Evolutionary conservation across 1,140 invertebrate species (phyloP).

Genomic region (Galleria mellonella): DNA sequence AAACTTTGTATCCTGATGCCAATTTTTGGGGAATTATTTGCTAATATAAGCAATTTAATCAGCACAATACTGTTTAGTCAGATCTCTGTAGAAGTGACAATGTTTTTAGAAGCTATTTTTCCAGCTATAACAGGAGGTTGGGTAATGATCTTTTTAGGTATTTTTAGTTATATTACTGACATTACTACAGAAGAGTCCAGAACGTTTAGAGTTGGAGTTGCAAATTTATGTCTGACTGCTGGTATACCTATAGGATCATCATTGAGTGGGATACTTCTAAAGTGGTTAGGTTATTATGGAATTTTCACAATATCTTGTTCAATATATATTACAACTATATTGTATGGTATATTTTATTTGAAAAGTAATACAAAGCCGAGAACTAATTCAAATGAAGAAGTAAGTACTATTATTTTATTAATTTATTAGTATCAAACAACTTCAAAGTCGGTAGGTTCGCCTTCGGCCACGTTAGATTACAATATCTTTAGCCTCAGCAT

Average conservation of each 20-base stretch:
- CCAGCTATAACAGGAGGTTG: constrained; percentile 75
- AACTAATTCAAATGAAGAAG: constrained; percentile 28
- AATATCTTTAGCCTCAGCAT: too few relatives aligned
- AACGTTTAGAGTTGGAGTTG: constrained; percentile 74
- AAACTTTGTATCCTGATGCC: constrained; percentile 76
- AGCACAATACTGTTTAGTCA: constrained; percentile 72
- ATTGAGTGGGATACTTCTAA: constrained; percentile 62
- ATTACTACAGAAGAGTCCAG: constrained; percentile 72
- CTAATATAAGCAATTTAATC: constrained; percentile 67
- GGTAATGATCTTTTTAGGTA: constrained; percentile 73
- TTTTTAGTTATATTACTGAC: constrained; percentile 77
- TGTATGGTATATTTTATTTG: constrained; percentile 51
- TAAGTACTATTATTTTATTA: constrained; percentile 19
- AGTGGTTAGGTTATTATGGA: constrained; percentile 64
- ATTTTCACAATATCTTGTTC: constrained; percentile 49
- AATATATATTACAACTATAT: constrained; percentile 50
- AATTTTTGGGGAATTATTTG: constrained; percentile 70
- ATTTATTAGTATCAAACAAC: background rate
- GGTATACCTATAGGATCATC: constrained; percentile 66
- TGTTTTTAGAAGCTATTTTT: constrained; percentile 72
- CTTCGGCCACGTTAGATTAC: too few relatives aligned
- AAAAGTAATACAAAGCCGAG: constrained; percentile 45
- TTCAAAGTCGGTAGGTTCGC: background rate
- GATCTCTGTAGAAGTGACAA: constrained; percentile 72
- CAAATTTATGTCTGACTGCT: constrained; percentile 72